These are phyloP conservation scores for Macrostomum lignano DNA, from an alignment of 1,140 invertebrate species.

Conservation along the genomic window DNA sequence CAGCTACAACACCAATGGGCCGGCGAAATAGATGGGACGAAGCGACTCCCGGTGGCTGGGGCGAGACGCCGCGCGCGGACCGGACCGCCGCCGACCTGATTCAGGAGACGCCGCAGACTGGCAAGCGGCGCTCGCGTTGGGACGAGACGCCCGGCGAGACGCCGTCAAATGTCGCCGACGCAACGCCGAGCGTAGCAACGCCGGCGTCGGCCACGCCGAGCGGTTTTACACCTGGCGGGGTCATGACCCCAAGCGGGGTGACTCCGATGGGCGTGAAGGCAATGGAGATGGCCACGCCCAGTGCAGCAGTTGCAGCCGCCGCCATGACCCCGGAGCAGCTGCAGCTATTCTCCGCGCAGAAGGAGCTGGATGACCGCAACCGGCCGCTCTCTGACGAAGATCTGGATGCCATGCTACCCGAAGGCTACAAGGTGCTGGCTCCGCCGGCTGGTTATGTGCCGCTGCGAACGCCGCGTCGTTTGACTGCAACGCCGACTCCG, in stretches of 20 bases:
- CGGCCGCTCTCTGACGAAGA: slow-evolving; percentile 81
- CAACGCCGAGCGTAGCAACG: slow-evolving; percentile 20
- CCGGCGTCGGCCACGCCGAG: slow-evolving; percentile 13
- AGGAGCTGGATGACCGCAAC: slow-evolving; percentile 91
- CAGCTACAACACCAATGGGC: no score
- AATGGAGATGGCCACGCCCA: slow-evolving; percentile 85
- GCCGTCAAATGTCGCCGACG: slow-evolving; percentile 28
- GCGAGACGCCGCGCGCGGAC: slow-evolving; percentile 81
- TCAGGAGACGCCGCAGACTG: slow-evolving; percentile 32
- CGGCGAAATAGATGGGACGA: slow-evolving; percentile 93
- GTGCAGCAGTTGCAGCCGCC: slow-evolving; percentile 28
- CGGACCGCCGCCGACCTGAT: slow-evolving; percentile 34
- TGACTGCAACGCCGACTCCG: slow-evolving; percentile 87
- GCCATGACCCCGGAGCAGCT: slow-evolving; percentile 96
- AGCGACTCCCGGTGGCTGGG: slow-evolving; percentile 75
- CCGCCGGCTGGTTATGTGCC: slow-evolving; percentile 84
- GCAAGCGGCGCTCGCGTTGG: slow-evolving; percentile 70
- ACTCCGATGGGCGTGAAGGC: slow-evolving; percentile 84
- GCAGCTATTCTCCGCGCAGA: slow-evolving; percentile 89
- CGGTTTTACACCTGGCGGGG: slow-evolving; percentile 32
- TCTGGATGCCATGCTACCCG: slow-evolving; percentile 76
- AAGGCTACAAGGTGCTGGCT: slow-evolving; percentile 78
- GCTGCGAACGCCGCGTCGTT: slow-evolving; percentile 75
- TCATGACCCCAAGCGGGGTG: slow-evolving; percentile 25
- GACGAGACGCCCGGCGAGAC: no score